These are phyloP conservation scores for Poeciliopsis presidionis DNA, from an alignment of 2,797 vertebrate species.

Conservation along the genomic window DNA sequence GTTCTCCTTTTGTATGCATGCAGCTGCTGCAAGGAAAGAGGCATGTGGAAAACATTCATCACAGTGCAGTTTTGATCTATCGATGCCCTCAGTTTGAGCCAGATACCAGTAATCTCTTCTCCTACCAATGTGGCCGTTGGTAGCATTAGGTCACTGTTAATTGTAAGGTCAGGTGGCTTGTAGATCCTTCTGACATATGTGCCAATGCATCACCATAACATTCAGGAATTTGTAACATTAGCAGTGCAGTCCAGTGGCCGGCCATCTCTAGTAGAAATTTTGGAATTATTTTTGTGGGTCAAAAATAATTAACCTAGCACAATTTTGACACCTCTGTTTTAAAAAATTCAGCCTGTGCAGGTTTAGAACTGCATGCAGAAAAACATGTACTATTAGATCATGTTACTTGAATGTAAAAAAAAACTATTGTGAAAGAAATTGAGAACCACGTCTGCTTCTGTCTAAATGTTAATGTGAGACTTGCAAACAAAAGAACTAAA, in stretches of 20 bases:
- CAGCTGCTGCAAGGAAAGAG: slow-evolving; percentile 77
- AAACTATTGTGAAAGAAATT: not conserved
- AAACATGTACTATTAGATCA: not conserved
- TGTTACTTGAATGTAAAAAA: not conserved
- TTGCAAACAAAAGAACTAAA: not conserved
- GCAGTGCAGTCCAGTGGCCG: not conserved
- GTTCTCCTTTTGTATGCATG: slow-evolving; percentile 91
- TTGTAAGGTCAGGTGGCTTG: not conserved
- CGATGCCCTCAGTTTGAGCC: not conserved
- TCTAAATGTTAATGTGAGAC: not conserved
- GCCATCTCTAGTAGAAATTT: not conserved
- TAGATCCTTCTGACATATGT: not conserved
- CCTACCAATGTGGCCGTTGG: not conserved
- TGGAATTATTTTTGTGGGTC: not conserved
- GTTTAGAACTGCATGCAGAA: not conserved
- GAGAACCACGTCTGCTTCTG: not conserved
- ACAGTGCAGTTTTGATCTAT: not conserved
- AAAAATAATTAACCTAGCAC: not conserved
- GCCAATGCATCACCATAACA: not conserved
- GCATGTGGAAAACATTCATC: not conserved
- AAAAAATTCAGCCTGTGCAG: not conserved
- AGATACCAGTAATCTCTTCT: not conserved
- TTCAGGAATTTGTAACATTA: not conserved
- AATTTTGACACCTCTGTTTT: not conserved
- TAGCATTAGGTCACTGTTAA: not conserved